phyloP scores from a whole-genome alignment of 2,888 invertebrate species.

The Ormia ochracea region DNA sequence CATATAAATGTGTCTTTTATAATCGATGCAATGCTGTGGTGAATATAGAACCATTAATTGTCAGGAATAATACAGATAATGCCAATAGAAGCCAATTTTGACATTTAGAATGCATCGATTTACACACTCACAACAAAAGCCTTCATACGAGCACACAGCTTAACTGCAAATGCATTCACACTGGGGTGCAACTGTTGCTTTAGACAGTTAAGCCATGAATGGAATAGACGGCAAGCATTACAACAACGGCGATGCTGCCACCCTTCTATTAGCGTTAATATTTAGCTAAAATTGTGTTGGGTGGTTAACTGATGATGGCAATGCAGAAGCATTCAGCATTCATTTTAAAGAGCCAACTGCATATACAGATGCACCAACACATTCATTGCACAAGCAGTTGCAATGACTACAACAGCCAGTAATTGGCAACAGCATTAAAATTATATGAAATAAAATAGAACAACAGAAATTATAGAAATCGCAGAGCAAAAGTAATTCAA shows the following conservation, averaged over 20 bases:
- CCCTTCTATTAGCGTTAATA: background rate
- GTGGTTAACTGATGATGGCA: background rate
- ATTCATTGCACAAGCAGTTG: background rate
- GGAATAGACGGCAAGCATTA: constrained; percentile 43
- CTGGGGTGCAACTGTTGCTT: constrained; percentile 53
- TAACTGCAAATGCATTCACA: constrained; percentile 16
- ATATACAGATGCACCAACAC: constrained; percentile 2
- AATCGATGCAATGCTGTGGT: constrained; percentile 10
- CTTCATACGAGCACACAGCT: background rate
- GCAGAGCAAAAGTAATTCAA: background rate
- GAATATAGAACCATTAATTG: constrained; percentile 51
- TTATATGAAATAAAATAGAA: background rate
- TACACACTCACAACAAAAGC: background rate
- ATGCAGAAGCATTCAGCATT: background rate
- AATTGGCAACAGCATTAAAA: background rate
- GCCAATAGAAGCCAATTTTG: constrained; percentile 60
- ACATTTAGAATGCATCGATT: constrained; percentile 38
- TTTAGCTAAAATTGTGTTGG: background rate
- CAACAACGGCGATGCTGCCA: constrained; percentile 4
- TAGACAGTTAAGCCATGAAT: constrained; percentile 27
- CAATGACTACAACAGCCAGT: background rate
- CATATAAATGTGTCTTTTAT: constrained; percentile 18
- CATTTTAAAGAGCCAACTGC: background rate
- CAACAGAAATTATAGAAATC: background rate
- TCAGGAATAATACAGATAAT: constrained; percentile 55